These are phyloP conservation scores for Nomada fucata DNA, from an alignment of 2,888 invertebrate species.

Conservation along the genomic window DNA sequence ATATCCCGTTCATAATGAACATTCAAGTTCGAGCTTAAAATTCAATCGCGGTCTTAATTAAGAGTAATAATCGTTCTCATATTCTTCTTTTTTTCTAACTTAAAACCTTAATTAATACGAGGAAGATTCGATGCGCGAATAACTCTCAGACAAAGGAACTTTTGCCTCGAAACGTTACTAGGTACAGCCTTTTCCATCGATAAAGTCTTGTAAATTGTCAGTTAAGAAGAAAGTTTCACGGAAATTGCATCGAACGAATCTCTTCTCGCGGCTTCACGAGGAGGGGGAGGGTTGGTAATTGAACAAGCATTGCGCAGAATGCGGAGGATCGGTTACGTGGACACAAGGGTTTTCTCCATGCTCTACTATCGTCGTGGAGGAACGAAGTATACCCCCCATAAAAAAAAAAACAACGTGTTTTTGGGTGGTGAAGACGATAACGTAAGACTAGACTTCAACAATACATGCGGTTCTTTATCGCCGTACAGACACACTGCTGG, in stretches of 20 bases:
- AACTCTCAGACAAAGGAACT: neutral
- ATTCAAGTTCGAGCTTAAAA: neutral
- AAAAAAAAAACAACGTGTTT: constrained; percentile 52
- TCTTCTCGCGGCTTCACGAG: constrained; percentile 40
- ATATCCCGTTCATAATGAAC: too few relatives aligned
- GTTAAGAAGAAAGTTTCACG: neutral
- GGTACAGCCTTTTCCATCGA: neutral
- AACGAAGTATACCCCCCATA: constrained; percentile 61
- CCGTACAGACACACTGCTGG: constrained; percentile 77
- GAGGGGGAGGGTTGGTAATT: constrained; percentile 10
- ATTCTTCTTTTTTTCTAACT: too few relatives aligned
- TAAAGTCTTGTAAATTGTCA: neutral
- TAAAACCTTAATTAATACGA: neutral
- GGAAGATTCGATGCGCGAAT: neutral
- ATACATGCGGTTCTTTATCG: constrained; percentile 81
- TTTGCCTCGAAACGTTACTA: neutral
- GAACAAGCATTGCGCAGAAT: constrained; percentile 47
- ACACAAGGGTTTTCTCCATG: constrained; percentile 24
- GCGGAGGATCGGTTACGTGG: constrained; percentile 34
- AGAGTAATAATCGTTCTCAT: too few relatives aligned
- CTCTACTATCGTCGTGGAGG: constrained; percentile 45
- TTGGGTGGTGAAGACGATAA: constrained; percentile 76
- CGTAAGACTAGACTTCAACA: constrained; percentile 83
- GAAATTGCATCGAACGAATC: constrained; percentile 30
- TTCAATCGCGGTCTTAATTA: neutral